Conservation (phyloP, 1,140 invertebrate genomes). For the Ostrea edulis region DNA sequence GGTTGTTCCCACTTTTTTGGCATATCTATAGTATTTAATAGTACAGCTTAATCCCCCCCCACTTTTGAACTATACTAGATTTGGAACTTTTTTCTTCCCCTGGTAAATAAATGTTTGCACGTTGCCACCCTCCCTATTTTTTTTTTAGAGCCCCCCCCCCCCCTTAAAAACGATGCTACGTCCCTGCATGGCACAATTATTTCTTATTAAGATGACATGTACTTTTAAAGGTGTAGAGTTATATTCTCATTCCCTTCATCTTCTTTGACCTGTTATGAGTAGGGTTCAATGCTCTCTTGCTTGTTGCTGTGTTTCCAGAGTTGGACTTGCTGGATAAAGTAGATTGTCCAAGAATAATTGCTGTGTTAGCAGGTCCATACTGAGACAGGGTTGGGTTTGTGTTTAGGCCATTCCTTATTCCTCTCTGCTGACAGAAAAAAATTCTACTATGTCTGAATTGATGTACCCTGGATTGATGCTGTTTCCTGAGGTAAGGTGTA, state of each 20-base stretch:
- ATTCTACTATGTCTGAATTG: conserved; percentile 27
- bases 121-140: no score
- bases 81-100: neutral
- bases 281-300: conserved; percentile 30
- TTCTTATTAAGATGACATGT: neutral
- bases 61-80: neutral
- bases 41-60: neutral
- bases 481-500: neutral
- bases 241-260: neutral
- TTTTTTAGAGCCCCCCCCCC: no score
- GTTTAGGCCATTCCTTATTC: neutral
- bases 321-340: conserved; percentile 46
- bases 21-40: neutral
- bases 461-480: conserved; percentile 40
- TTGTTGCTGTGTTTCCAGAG: conserved; percentile 44
- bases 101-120: neutral
- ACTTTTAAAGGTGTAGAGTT: neutral
- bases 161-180: no score
- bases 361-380: conserved; percentile 51
- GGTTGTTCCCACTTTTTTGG: no score
- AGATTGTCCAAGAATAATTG: conserved; percentile 48
- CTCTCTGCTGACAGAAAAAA: conserved; percentile 3
- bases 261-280: neutral
- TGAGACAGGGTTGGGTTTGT: conserved; percentile 42
- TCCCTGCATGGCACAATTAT: no score